Percentiles rank a stretch among this genome's conserved stretches.
phyloP scores from a whole-genome alignment of 2,113 vertebrate species.

The Dromiciops gliroides region DNA sequence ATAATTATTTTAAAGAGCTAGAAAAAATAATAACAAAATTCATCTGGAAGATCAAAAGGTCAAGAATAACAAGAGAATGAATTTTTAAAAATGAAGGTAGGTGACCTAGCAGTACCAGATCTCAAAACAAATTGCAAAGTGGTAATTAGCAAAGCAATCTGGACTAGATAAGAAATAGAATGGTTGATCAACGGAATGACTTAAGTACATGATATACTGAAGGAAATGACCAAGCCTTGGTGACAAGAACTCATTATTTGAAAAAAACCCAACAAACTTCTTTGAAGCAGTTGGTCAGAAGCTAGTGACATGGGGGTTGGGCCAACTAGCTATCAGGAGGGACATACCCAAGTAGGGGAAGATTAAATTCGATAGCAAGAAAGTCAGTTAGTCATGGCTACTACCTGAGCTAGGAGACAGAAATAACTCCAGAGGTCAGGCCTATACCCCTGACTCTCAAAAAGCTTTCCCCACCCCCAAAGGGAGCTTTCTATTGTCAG shows the following conservation, averaged over 20 bases:
- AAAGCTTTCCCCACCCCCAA: too few species aligned
- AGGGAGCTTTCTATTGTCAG: too few species aligned
- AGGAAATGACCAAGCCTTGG: not conserved
- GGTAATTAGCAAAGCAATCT: not conserved
- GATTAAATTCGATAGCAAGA: too few species aligned
- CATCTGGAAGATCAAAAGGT: not conserved
- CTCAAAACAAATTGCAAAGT: not conserved
- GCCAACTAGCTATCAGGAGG: too few species aligned
- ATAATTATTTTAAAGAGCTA: not conserved
- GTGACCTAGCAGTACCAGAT: not conserved
- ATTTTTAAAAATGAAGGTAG: not conserved
- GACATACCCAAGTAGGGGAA: too few species aligned
- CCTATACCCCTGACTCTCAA: too few species aligned
- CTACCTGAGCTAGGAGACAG: too few species aligned
- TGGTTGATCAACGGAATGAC: not conserved
- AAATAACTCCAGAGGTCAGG: too few species aligned
- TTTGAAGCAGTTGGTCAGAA: too few species aligned
- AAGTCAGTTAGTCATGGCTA: too few species aligned
- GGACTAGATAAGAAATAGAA: not conserved
- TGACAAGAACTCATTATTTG: not conserved
- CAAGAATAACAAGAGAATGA: not conserved
- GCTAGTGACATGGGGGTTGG: too few species aligned
- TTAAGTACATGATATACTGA: not conserved
- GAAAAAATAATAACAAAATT: not conserved
- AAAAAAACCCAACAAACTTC: too few species aligned